These are phyloP conservation scores for Drosophila dives DNA, from an alignment of 2,888 invertebrate species.

Conservation along the genomic window DNA sequence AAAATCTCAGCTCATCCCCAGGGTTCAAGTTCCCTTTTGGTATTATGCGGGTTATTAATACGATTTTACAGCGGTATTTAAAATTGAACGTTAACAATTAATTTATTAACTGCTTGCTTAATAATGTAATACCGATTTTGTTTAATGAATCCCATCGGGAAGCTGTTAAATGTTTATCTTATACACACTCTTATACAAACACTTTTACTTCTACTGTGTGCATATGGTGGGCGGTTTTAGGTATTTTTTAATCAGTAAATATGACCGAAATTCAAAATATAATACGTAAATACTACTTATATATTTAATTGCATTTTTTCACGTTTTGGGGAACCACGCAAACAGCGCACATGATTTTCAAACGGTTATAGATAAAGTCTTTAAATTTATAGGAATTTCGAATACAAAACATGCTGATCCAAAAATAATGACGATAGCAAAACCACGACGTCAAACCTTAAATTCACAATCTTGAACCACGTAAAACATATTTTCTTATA, in stretches of 20 bases:
- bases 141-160: conserved; percentile 21
- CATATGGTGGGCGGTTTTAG: background rate
- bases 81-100: conserved; percentile 40
- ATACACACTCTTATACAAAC: background rate
- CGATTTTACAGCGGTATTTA: conserved; percentile 33
- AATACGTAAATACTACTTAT: conserved; percentile 33
- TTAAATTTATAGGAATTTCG: conserved; percentile 2
- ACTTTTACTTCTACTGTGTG: background rate
- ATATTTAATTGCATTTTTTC: conserved; percentile 25
- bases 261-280: conserved; percentile 7
- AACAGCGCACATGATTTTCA: background rate
- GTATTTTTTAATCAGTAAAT: conserved; percentile 15
- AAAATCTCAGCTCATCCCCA: conserved; percentile 32
- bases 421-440: conserved; percentile 33
- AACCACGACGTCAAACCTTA: conserved; percentile 38
- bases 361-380: background rate
- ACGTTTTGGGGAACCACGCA: conserved; percentile 34
- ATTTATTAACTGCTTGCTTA: conserved; percentile 49
- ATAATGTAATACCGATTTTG: conserved; percentile 53
- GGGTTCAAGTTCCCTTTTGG: background rate
- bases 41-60: conserved; percentile 37
- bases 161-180: conserved; percentile 16
- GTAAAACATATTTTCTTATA: background rate
- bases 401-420: background rate
- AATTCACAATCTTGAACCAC: conserved; percentile 7